Conservation (phyloP, 2,888 invertebrate species). For the Dryobota labecula region DNA sequence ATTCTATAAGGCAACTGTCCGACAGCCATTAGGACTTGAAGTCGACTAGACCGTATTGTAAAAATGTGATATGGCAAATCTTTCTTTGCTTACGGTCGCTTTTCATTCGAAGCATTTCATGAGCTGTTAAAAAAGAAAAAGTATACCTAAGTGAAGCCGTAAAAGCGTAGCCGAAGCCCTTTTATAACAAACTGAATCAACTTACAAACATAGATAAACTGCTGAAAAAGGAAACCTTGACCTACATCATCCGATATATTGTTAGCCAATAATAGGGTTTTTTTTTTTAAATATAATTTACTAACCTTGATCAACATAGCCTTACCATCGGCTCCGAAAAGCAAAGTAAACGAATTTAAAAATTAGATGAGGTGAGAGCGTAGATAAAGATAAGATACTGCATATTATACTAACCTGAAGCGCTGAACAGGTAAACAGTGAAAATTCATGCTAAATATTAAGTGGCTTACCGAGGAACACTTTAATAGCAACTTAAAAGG, state of each 20-base stretch:
- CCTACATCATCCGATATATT: slow-evolving; percentile 26
- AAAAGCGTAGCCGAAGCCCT: slow-evolving; percentile 25
- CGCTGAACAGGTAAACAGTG: slow-evolving; percentile 28
- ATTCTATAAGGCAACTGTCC: background rate
- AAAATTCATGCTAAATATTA: slow-evolving; percentile 37
- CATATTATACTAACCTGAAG: slow-evolving; percentile 27
- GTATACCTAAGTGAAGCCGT: slow-evolving; percentile 20
- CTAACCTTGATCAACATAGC: slow-evolving; percentile 6
- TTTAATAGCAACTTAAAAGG: slow-evolving; percentile 39
- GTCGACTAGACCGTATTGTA: background rate
- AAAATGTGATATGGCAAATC: background rate
- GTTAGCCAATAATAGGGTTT: slow-evolving; percentile 15
- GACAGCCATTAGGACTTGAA: background rate
- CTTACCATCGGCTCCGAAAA: background rate
- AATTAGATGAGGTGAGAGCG: slow-evolving; percentile 4
- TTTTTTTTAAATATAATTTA: slow-evolving; percentile 11
- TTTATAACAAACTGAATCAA: slow-evolving; percentile 12
- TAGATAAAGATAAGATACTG: slow-evolving; percentile 30
- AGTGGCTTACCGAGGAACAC: slow-evolving; percentile 24
- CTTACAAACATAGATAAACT: slow-evolving; percentile 14
- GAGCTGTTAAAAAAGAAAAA: background rate
- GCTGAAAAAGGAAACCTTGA: slow-evolving; percentile 37
- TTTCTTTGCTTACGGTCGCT: background rate
- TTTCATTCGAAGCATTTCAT: slow-evolving; percentile 6
- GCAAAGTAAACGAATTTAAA: slow-evolving; percentile 34